These are phyloP conservation scores for Drosophila paramelanica DNA, from an alignment of 2,888 invertebrate genomes.

Conservation along the genomic window DNA sequence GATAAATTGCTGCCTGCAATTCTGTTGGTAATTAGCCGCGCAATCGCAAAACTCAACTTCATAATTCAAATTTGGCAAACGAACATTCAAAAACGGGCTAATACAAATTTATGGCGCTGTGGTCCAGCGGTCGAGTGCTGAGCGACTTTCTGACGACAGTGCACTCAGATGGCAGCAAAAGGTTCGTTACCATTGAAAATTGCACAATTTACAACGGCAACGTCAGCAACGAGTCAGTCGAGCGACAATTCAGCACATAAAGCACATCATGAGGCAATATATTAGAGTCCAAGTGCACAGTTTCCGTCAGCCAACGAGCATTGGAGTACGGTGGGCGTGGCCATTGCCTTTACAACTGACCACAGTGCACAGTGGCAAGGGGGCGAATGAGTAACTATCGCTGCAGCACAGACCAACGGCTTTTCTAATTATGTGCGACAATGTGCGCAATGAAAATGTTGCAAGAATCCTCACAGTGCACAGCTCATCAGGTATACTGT, in stretches of 20 bases:
- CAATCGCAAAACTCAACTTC: conserved; percentile 41
- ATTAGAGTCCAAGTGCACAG: conserved; percentile 68
- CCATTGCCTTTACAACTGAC: conserved; percentile 45
- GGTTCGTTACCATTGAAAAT: conserved; percentile 54
- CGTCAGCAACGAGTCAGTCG: conserved; percentile 28
- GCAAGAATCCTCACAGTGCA: conserved; percentile 4
- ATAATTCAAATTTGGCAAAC: conserved; percentile 66
- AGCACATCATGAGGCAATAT: conserved; percentile 63
- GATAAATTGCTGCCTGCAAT: conserved; percentile 39
- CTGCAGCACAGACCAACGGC: conserved; percentile 15
- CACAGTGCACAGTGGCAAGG: conserved; percentile 25
- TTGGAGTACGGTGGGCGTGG: conserved; percentile 17
- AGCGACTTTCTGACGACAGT: conserved; percentile 11
- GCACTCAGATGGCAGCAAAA: conserved; percentile 8
- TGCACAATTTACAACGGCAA: conserved; percentile 50
- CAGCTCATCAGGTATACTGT: too few relatives aligned
- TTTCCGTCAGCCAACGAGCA: conserved; percentile 57
- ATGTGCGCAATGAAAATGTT: conserved; percentile 20
- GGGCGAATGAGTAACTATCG: conserved; percentile 5
- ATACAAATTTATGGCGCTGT: conserved; percentile 56
- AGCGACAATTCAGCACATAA: conserved; percentile 52
- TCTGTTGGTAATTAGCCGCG: conserved; percentile 47
- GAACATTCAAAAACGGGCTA: conserved; percentile 48
- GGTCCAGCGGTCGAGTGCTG: conserved; percentile 38
- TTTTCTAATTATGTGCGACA: conserved; percentile 32